These are phyloP conservation scores for Endomychus coccineus DNA, from an alignment of 2,888 invertebrate species.

Conservation along the genomic window DNA sequence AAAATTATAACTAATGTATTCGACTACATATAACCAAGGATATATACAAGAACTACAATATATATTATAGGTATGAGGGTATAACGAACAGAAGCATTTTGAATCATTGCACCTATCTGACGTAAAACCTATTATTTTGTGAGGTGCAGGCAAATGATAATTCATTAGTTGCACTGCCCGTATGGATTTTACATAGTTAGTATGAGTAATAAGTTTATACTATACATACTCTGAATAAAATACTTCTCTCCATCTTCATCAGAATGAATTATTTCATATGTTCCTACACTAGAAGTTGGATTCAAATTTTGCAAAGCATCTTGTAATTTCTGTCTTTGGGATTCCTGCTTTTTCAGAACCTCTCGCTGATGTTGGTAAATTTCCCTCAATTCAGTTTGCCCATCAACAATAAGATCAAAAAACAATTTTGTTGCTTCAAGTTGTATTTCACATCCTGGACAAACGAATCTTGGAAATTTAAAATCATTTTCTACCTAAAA, in stretches of 20 bases:
- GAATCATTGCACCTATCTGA: too few relatives aligned
- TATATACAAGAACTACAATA: too few relatives aligned
- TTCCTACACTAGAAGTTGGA: slow-evolving; percentile 38
- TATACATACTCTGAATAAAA: slow-evolving; percentile 50
- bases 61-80: too few relatives aligned
- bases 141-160: too few relatives aligned
- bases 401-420: slow-evolving; percentile 61
- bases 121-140: too few relatives aligned
- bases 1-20: too few relatives aligned
- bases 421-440: slow-evolving; percentile 68
- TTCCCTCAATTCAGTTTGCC: slow-evolving; percentile 54
- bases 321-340: slow-evolving; percentile 36
- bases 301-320: slow-evolving; percentile 37
- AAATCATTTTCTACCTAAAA: slow-evolving; percentile 61
- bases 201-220: too few relatives aligned
- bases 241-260: slow-evolving; percentile 44
- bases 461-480: slow-evolving; percentile 62
- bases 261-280: slow-evolving; percentile 34
- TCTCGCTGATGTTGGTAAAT: slow-evolving; percentile 46
- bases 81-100: too few relatives aligned
- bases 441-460: slow-evolving; percentile 70
- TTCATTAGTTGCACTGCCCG: too few relatives aligned
- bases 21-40: too few relatives aligned
- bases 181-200: too few relatives aligned
- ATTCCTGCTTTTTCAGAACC: slow-evolving; percentile 38